Evolutionary conservation across 2,113 vertebrate genomes (phyloP).

Genomic region (Gymnarchus niloticus): DNA sequence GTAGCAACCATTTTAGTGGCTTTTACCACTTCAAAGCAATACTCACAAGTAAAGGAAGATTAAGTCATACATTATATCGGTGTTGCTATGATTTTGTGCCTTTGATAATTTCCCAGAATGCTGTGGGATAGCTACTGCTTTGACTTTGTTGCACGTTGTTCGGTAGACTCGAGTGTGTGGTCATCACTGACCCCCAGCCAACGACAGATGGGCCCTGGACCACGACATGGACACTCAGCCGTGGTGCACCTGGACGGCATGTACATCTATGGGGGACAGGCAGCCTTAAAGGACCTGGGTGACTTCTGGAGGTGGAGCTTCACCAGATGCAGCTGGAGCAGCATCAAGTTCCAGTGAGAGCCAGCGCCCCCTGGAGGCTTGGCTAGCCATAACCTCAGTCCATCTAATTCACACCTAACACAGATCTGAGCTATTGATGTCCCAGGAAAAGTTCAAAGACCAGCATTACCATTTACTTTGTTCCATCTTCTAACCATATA

Average conservation of each 20-base stretch:
- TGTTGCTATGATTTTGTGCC: not conserved
- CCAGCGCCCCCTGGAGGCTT: not conserved
- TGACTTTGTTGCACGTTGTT: not conserved
- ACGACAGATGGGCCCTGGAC: conserved; percentile 56
- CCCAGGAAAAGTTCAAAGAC: too few species aligned
- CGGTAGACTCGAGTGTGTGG: conserved; percentile 68
- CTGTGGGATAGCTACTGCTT: not conserved
- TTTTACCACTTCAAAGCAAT: too few species aligned
- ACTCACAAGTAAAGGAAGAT: too few species aligned
- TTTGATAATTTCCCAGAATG: not conserved
- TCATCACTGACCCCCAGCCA: conserved; percentile 41
- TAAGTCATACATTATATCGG: not conserved
- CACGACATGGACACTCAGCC: conserved; percentile 72
- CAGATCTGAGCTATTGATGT: not conserved
- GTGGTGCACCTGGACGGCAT: conserved; percentile 60
- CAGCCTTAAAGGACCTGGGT: conserved; percentile 71
- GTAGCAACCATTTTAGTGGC: too few species aligned
- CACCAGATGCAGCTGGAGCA: conserved; percentile 61
- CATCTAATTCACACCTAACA: not conserved
- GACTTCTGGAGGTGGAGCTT: conserved; percentile 80
- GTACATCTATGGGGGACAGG: conserved; percentile 76
- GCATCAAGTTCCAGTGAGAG: conserved; percentile 69
- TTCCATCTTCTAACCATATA: too few species aligned
- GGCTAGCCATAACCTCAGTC: not conserved
- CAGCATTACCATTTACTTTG: too few species aligned